phyloP scores from a whole-genome alignment of 2,797 vertebrate species.

The Clarias pachynema region DNA sequence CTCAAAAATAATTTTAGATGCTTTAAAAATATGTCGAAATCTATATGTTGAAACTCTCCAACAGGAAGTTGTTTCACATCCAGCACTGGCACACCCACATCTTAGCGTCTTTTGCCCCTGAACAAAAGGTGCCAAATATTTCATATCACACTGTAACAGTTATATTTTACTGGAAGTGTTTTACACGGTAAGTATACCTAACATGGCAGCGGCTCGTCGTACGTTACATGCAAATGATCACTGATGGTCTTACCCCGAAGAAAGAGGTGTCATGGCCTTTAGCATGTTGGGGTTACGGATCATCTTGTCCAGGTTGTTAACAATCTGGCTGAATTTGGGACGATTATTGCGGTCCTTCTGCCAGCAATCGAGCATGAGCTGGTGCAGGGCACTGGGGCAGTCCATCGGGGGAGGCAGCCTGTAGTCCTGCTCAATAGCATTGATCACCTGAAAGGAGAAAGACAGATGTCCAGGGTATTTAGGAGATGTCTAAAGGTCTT shows the following conservation, averaged over 20 bases:
- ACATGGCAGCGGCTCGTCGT: background rate
- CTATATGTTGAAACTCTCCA: background rate
- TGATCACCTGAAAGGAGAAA: conserved; percentile 87
- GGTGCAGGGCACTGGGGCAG: conserved; percentile 94
- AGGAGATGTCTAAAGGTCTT: conserved; percentile 39
- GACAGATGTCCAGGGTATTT: conserved; percentile 60
- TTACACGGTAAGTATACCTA: background rate
- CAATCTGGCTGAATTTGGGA: conserved; percentile 96
- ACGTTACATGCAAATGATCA: conserved; percentile 1
- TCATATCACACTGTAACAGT: background rate
- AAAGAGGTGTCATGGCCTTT: conserved; percentile 96
- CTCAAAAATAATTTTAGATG: conserved; percentile 5
- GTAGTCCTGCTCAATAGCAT: conserved; percentile 97
- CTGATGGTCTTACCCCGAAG: conserved; percentile 84
- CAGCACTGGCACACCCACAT: background rate
- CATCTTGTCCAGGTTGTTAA: conserved; percentile 99
- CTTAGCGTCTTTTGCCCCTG: background rate
- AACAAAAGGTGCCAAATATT: background rate
- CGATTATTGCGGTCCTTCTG: conserved; percentile 98
- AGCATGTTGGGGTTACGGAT: conserved; percentile 97
- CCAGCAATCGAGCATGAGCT: conserved; percentile 99
- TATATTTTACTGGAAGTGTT: background rate
- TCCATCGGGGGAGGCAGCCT: conserved; percentile 96
- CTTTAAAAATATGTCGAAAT: background rate
- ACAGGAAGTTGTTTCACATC: background rate